These are phyloP conservation scores for Pseudachorutes palmiensis DNA, from an alignment of 1,140 invertebrate species.

Conservation along the genomic window DNA sequence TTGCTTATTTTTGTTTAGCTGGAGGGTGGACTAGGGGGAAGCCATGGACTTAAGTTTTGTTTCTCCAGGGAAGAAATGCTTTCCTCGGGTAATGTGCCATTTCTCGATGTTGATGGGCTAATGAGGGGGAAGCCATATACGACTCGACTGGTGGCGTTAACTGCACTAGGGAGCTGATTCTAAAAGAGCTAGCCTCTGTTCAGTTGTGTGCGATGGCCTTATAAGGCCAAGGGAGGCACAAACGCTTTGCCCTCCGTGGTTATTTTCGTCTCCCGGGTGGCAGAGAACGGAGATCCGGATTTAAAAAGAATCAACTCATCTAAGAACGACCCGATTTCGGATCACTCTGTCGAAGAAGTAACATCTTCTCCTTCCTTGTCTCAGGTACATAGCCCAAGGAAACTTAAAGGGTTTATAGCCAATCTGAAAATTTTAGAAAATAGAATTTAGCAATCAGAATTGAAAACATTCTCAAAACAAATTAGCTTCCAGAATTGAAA, in stretches of 20 bases:
- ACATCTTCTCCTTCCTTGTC: slow-evolving; percentile 34
- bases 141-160: too few relatives aligned
- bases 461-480: not conserved
- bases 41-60: too few relatives aligned
- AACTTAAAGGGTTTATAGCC: slow-evolving; percentile 13
- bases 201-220: slow-evolving; percentile 33
- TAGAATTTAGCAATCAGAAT: not conserved
- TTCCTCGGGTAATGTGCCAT: too few relatives aligned
- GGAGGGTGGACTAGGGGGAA: too few relatives aligned
- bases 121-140: not conserved
- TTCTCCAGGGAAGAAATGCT: too few relatives aligned
- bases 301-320: slow-evolving; percentile 32
- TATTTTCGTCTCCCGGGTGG: slow-evolving; percentile 38
- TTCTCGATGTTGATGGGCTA: too few relatives aligned
- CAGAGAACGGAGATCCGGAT: slow-evolving; percentile 24
- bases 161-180: not conserved
- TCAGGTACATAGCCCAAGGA: slow-evolving; percentile 12
- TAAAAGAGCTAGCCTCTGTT: not conserved
- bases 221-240: slow-evolving; percentile 37
- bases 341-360: slow-evolving; percentile 30
- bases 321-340: slow-evolving; percentile 35
- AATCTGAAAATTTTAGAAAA: slow-evolving; percentile 10
- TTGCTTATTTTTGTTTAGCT: too few relatives aligned
- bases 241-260: slow-evolving; percentile 22
- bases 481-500: not conserved